Percentiles rank a stretch among this genome's conserved stretches.
phyloP scores from a whole-genome alignment of 2,888 invertebrate genomes.

The Himalopsyche tibetana region DNA sequence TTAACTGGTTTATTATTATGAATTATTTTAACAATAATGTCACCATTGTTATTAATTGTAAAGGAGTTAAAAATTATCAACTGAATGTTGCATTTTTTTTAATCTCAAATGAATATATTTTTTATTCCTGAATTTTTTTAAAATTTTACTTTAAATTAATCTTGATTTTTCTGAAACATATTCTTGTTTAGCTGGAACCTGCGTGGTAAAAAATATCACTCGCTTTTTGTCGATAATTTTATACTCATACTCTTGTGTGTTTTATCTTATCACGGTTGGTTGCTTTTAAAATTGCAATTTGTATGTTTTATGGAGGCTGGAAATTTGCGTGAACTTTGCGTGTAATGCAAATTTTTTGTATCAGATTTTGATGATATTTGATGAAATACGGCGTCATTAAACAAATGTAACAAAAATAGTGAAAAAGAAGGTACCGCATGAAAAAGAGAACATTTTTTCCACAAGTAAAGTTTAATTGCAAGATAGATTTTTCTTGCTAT shows the following conservation, averaged over 20 bases:
- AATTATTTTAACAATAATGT: too few relatives aligned
- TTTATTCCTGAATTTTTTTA: too few relatives aligned
- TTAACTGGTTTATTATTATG: too few relatives aligned
- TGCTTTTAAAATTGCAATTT: slow-evolving; percentile 62
- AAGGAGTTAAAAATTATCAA: too few relatives aligned
- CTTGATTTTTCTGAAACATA: too few relatives aligned
- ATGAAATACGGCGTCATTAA: not conserved
- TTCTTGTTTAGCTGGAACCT: too few relatives aligned
- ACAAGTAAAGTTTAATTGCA: too few relatives aligned
- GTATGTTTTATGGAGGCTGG: slow-evolving; percentile 57
- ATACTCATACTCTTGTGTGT: slow-evolving; percentile 23
- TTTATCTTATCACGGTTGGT: slow-evolving; percentile 62
- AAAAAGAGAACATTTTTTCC: not conserved
- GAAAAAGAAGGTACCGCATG: not conserved
- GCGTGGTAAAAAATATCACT: not conserved
- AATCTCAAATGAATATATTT: too few relatives aligned
- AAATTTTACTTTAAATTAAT: too few relatives aligned
- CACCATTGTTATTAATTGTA: too few relatives aligned
- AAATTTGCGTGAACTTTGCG: slow-evolving; percentile 52
- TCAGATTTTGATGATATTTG: slow-evolving; percentile 9
- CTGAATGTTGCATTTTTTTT: too few relatives aligned
- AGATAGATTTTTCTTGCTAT: too few relatives aligned
- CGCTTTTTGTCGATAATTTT: not conserved
- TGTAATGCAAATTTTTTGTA: slow-evolving; percentile 11
- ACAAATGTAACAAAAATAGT: not conserved